phyloP scores from a whole-genome alignment of 2,888 invertebrate genomes.

The Mamestra brassicae region DNA sequence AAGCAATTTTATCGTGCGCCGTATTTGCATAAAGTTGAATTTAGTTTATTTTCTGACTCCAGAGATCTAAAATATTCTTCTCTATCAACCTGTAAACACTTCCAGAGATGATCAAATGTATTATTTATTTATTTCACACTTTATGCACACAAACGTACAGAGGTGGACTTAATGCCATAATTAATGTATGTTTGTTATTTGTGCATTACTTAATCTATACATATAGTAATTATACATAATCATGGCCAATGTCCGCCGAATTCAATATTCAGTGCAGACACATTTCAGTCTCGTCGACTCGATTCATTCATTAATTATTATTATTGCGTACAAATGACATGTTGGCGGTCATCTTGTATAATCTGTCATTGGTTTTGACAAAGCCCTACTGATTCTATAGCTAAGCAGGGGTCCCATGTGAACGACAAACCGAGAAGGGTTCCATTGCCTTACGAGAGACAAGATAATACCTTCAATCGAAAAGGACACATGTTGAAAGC shows the following conservation, averaged over 20 bases:
- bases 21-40: too few species aligned
- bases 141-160: too few species aligned
- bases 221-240: too few species aligned
- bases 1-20: too few species aligned
- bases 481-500: not conserved
- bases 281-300: not conserved
- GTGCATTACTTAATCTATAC: too few species aligned
- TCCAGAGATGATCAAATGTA: too few species aligned
- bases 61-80: too few species aligned
- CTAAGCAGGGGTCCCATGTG: conserved; percentile 6
- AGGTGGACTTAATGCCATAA: too few species aligned
- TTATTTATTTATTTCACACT: too few species aligned
- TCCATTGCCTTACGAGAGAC: not conserved
- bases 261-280: not conserved
- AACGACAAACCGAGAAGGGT: conserved; percentile 17
- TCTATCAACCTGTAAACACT: too few species aligned
- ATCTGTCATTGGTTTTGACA: conserved; percentile 3
- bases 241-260: not conserved
- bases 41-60: too few species aligned
- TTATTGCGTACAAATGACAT: conserved; percentile 13
- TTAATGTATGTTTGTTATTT: too few species aligned
- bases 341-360: conserved; percentile 1
- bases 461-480: conserved; percentile 6
- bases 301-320: conserved; percentile 7
- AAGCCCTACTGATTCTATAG: conserved; percentile 14